Conservation (phyloP, 1,140 invertebrate species). For the Glossosoma conforme region DNA sequence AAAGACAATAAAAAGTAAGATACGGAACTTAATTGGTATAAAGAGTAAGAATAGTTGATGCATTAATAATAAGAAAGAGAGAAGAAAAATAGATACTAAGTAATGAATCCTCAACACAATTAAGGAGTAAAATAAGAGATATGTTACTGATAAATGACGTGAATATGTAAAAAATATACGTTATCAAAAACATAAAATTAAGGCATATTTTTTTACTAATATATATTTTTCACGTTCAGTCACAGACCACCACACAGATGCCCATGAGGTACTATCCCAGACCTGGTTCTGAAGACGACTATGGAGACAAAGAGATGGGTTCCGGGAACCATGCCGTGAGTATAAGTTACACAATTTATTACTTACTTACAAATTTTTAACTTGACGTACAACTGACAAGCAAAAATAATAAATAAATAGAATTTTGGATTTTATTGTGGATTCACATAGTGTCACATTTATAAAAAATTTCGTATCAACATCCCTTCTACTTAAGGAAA, state of each 20-base stretch:
- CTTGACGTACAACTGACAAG: too few relatives aligned
- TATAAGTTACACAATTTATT: too few relatives aligned
- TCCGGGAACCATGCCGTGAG: constrained; percentile 23
- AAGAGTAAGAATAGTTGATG: too few relatives aligned
- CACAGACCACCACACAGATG: constrained; percentile 23
- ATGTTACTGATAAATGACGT: background rate
- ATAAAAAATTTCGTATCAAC: too few relatives aligned
- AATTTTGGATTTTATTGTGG: too few relatives aligned
- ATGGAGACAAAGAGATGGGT: constrained; percentile 24
- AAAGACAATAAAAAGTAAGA: too few relatives aligned
- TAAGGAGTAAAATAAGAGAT: background rate
- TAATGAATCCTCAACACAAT: background rate
- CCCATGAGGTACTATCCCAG: constrained; percentile 26
- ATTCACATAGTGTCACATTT: too few relatives aligned
- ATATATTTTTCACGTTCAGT: background rate
- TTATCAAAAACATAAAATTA: background rate
- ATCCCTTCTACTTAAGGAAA: too few relatives aligned
- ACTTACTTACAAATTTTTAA: too few relatives aligned
- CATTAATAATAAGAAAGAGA: background rate
- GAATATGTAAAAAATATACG: background rate
- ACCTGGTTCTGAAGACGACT: constrained; percentile 18
- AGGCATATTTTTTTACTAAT: constrained; percentile 1
- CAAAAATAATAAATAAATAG: too few relatives aligned
- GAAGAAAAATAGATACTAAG: too few relatives aligned
- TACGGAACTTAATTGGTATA: too few relatives aligned